These are phyloP conservation scores for Coregonus suidteri DNA, from an alignment of 2,797 vertebrate species.

Conservation along the genomic window DNA sequence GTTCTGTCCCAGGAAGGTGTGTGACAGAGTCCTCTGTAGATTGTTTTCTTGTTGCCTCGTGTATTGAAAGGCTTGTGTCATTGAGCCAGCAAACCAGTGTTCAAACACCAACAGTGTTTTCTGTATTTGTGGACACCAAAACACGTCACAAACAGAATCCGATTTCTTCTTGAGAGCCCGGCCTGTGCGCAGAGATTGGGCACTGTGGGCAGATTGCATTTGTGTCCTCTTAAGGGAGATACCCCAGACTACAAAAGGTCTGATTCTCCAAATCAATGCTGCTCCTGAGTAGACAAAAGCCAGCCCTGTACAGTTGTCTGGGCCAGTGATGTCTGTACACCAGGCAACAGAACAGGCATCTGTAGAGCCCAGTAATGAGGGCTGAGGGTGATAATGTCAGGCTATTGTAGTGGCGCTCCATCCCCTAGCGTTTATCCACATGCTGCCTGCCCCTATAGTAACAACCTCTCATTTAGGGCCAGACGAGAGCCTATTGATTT, in stretches of 20 bases:
- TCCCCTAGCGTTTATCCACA: background rate
- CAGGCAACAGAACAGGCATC: constrained; percentile 27
- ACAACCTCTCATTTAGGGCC: constrained; percentile 35
- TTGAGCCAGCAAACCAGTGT: background rate
- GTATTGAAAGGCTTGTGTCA: background rate
- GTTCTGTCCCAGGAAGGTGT: background rate
- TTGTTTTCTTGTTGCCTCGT: background rate
- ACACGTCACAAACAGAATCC: background rate
- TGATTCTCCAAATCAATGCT: constrained; percentile 33
- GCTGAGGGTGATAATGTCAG: constrained; percentile 46
- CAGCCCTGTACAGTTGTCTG: constrained; percentile 18
- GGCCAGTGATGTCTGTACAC: constrained; percentile 7
- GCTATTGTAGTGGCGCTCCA: constrained; percentile 33
- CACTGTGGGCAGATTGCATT: background rate
- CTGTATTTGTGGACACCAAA: background rate
- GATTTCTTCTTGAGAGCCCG: constrained; percentile 12
- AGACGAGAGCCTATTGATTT: constrained; percentile 49
- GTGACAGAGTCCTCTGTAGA: background rate
- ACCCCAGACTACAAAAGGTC: constrained; percentile 33
- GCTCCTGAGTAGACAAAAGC: constrained; percentile 41
- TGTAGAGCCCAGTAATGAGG: constrained; percentile 41
- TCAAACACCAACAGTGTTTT: background rate
- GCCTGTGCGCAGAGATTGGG: background rate
- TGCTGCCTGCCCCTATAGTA: constrained; percentile 18
- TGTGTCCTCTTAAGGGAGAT: constrained; percentile 21